Evolutionary conservation across 2,888 invertebrate species (phyloP), one percentile per base, ranked within the genome.

Genomic region (Bembecia ichneumoniformis): DNA sequence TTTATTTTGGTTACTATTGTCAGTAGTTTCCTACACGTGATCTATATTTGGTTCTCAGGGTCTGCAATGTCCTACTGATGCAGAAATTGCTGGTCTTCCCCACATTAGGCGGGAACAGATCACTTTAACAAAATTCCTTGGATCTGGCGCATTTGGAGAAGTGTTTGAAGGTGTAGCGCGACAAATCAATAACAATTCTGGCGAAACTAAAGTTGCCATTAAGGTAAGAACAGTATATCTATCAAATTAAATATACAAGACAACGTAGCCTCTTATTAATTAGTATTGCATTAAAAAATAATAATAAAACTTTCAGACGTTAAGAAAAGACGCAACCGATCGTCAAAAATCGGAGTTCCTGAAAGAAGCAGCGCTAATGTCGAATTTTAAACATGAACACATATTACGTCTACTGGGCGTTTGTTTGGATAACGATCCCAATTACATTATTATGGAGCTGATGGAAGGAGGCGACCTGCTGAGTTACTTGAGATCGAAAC

Each of bases 391-490:
- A 61, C 98, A 99, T 73, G 94, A 97, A 53, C 97, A 99, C 70
- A 98, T 99, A 50, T 87, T 99, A 20, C 91, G 95, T 55, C 88
- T 99, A 34, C 89, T 99, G 7, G 99, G 99, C 1, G 96, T 99
- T 3, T 98, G 98, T 68, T 89, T 98, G 34, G 97, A 98, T 71
- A 94, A 94, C 58, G 97, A 98, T 69, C 95, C 97, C 5, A 94
- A 96, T 64, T 95, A 96, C 62, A 93, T 99, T 55, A 94, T 99
- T 46, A 93, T 99, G 90, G 99, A 99, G 74, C 89, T 99, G 14
- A 99, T 99, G 99, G 96, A 97, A 74, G 97, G 95, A 3, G 98
- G 99, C 0, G 99, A 99, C 81, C 82, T 99, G 51, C 88, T 98
- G 35, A 96, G 95, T 52, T 99, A 96, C 74, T 87, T 99, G 46